Evolutionary conservation across 2,888 invertebrate genomes (phyloP).

Genomic region (Drosophila mulleri): DNA sequence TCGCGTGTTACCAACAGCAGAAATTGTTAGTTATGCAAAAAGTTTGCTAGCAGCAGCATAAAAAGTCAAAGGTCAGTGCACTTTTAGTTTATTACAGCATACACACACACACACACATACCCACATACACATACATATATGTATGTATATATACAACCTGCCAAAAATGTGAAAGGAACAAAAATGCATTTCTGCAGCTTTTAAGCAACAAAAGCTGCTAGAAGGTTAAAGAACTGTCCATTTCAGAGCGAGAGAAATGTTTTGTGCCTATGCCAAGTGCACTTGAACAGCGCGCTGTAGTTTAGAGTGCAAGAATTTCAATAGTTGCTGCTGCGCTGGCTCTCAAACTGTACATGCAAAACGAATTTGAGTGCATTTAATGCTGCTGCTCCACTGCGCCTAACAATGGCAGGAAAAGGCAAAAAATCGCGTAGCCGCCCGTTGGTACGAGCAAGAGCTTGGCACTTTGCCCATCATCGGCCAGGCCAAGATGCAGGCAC

Average conservation of each 20-base stretch:
- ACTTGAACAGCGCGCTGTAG: slow-evolving; percentile 24
- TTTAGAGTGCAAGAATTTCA: not conserved
- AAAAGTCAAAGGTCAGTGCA: slow-evolving; percentile 73
- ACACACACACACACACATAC: slow-evolving; percentile 12
- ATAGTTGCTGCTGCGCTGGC: slow-evolving; percentile 35
- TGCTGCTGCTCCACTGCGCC: slow-evolving; percentile 34
- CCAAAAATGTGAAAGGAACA: not conserved
- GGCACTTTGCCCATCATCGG: slow-evolving; percentile 66
- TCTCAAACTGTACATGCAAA: slow-evolving; percentile 54
- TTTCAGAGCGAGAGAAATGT: slow-evolving; percentile 18
- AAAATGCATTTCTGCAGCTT: slow-evolving; percentile 15
- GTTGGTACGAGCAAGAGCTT: slow-evolving; percentile 35
- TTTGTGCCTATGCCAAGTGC: slow-evolving; percentile 37
- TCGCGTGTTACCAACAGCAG: slow-evolving; percentile 57
- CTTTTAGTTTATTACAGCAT: slow-evolving; percentile 56
- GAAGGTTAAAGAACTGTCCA: slow-evolving; percentile 54
- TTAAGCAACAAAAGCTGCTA: slow-evolving; percentile 63
- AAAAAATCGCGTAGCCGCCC: slow-evolving; percentile 16
- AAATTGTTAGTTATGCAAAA: slow-evolving; percentile 71
- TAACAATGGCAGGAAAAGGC: slow-evolving; percentile 24
- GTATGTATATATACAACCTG: not conserved
- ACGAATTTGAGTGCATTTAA: slow-evolving; percentile 31
- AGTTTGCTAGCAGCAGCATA: slow-evolving; percentile 53
- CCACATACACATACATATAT: not conserved
- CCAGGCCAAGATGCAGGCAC: slow-evolving; percentile 35